Conservation (phyloP, 2,113 vertebrate genomes). For the Eublepharis macularius region DNA sequence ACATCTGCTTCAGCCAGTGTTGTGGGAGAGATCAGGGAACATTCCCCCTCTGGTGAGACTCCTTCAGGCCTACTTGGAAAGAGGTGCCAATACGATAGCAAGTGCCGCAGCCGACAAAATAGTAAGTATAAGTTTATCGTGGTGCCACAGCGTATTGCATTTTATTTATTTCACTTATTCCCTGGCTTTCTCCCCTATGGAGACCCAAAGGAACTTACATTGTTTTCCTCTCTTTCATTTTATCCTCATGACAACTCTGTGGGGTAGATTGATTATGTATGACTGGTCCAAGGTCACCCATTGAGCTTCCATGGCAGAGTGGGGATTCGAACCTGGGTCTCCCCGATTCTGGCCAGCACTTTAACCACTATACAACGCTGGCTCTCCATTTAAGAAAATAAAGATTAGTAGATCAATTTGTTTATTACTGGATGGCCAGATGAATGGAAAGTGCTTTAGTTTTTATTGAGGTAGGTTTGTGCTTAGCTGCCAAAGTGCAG, state of each 20-base stretch:
- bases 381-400: background rate
- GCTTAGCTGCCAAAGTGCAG: background rate
- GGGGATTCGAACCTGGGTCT: too few relatives aligned
- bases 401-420: accelerated
- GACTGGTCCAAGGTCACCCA: too few relatives aligned
- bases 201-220: too few relatives aligned
- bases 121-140: conserved; percentile 74
- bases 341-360: too few relatives aligned
- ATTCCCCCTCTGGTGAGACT: conserved; percentile 96
- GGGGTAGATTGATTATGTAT: too few relatives aligned
- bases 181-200: too few relatives aligned
- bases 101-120: conserved; percentile 91
- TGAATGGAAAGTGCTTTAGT: background rate
- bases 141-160: accelerated
- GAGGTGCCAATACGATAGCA: conserved; percentile 87
- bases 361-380: too few relatives aligned
- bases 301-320: too few relatives aligned
- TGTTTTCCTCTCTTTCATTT: too few relatives aligned
- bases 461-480: accelerated
- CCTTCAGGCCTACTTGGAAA: conserved; percentile 93
- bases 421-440: background rate
- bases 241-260: too few relatives aligned
- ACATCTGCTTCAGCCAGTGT: conserved; percentile 92
- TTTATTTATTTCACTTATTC: too few relatives aligned
- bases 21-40: conserved; percentile 96